Evolutionary conservation across 2,888 invertebrate species (phyloP).

Genomic region (Labia minor): DNA sequence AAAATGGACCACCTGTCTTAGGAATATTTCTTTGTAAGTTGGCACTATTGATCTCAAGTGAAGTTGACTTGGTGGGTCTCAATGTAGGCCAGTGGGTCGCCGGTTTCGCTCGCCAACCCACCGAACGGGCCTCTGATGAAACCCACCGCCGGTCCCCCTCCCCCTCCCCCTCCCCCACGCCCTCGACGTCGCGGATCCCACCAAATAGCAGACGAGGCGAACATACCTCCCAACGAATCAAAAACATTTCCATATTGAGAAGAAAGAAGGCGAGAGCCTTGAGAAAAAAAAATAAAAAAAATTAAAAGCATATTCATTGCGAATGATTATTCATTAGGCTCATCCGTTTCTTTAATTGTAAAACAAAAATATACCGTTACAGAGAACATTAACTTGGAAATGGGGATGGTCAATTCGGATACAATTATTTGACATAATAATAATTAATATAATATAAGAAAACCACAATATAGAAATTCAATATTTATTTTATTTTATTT

Average conservation of each 20-base stretch:
- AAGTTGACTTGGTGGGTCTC: background rate
- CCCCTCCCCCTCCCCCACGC: background rate
- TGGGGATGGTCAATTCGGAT: background rate
- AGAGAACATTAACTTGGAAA: conserved; percentile 14
- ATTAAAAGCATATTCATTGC: too few species aligned
- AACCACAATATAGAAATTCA: too few species aligned
- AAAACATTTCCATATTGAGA: too few species aligned
- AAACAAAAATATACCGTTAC: conserved; percentile 14
- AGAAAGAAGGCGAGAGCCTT: too few species aligned
- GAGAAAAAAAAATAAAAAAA: too few species aligned
- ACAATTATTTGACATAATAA: background rate
- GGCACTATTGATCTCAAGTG: conserved; percentile 7
- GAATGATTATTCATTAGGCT: too few species aligned
- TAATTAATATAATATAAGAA: too few species aligned
- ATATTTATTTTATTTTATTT: too few species aligned
- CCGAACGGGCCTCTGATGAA: conserved; percentile 5
- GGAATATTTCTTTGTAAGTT: background rate
- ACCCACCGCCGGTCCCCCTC: background rate
- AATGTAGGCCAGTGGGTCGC: conserved; percentile 13
- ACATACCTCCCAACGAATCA: too few species aligned
- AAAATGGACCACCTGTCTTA: background rate
- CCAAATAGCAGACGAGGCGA: background rate
- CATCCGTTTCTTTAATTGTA: too few species aligned
- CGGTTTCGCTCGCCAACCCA: background rate
- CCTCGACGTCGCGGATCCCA: background rate